Percentiles rank a stretch among this genome's conserved stretches.
These are phyloP conservation scores for Platichthys stellatus DNA, from an alignment of 2,113 vertebrate genomes.

Conservation along the genomic window DNA sequence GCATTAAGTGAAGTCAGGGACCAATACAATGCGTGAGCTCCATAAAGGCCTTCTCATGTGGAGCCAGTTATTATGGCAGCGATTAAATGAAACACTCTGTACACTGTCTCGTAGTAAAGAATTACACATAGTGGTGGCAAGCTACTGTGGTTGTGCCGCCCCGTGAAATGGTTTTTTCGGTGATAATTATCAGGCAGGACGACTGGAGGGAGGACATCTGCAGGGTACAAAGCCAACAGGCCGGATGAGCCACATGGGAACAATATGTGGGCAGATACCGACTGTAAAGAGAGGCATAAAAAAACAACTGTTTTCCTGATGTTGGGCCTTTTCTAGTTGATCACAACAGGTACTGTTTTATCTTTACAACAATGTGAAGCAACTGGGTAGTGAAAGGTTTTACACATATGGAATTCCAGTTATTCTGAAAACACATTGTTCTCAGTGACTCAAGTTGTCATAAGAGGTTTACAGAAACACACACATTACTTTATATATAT, in stretches of 20 bases:
- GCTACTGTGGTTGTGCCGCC: slow-evolving; percentile 30
- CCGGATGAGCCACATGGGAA: slow-evolving; percentile 27
- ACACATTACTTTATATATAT: too few relatives aligned
- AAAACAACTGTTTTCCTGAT: slow-evolving; percentile 36
- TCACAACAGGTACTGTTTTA: slow-evolving; percentile 3
- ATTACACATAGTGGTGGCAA: slow-evolving; percentile 46
- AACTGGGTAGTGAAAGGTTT: not conserved
- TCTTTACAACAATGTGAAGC: slow-evolving; percentile 2
- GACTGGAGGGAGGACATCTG: slow-evolving; percentile 30
- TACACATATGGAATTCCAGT: not conserved
- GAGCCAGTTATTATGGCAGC: slow-evolving; percentile 43
- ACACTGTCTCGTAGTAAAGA: slow-evolving; percentile 28
- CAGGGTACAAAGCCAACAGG: slow-evolving; percentile 32
- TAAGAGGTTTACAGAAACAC: not conserved
- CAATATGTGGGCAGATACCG: slow-evolving; percentile 41
- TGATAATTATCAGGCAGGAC: slow-evolving; percentile 50
- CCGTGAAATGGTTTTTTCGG: slow-evolving; percentile 41
- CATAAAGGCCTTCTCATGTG: slow-evolving; percentile 39
- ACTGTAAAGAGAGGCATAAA: slow-evolving; percentile 40
- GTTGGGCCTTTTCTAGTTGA: slow-evolving; percentile 25
- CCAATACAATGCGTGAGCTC: slow-evolving; percentile 11
- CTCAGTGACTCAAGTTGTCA: not conserved
- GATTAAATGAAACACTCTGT: slow-evolving; percentile 29
- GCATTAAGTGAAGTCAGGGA: slow-evolving; percentile 15
- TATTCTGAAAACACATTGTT: not conserved